Evolutionary conservation across 2,888 invertebrate species (phyloP), one percentile per base, ranked within the genome.

Genomic region (Notocelia uddmanniana): DNA sequence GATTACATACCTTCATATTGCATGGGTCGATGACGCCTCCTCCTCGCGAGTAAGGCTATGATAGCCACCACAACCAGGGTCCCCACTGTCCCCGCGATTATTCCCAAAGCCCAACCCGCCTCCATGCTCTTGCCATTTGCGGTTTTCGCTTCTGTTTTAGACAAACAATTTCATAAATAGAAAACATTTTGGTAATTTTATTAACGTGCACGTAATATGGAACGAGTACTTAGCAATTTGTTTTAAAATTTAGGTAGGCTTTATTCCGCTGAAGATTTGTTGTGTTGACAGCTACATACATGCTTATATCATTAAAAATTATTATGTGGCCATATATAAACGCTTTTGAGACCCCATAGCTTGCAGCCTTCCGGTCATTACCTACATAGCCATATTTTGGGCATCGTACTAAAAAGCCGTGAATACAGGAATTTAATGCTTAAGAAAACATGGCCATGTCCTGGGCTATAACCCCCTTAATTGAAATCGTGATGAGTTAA

Each of bases 1-100:
- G 26, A 19, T 80, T 50, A 83, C 82, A 76, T 90, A 94, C 89
- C 95, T 88, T 85, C 95, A 83, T 93, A 93, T 73, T 89, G 89
- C 77, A 92, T 81, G 0, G 91, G 89, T 69, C 92, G 88, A 63
- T 95, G 94, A 50, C 94, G 94, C 73, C 95, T 89, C 74, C 95
- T 94, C 82, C 95, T 95, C 0, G 96, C 93, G 11, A 95, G 90
- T 8, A 95, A 94, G 57, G 96, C 95, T 60, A 96, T 93, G 52
- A 96, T 88, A 19, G 95, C 94, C 50, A 96, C 95, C 31, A 96
- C 94, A 2, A 96, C 91, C n/a, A 97, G 93, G 0, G 96, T 96
- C 1, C 95, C 95, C 15, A 96, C 94, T 26, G 96, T 94, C 0
- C 96, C 97, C 67, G 96, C 96, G 68, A 97, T 92, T 59, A 96